Percentiles rank a stretch among this genome's conserved stretches.
Evolutionary conservation across 2,113 vertebrate species (phyloP).

Genomic region (Thamnophis sirtalis): DNA sequence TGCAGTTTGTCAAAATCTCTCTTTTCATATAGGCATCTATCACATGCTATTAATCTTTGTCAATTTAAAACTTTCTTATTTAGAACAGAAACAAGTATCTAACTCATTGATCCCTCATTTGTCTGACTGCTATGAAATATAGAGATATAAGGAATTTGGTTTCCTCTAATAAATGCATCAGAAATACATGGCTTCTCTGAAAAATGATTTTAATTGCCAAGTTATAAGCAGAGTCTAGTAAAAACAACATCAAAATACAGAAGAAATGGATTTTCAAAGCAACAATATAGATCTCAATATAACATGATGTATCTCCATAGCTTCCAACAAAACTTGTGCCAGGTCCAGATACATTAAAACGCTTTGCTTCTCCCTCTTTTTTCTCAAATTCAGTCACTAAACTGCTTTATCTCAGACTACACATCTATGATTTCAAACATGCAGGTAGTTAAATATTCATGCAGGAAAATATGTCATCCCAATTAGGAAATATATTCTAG

Average conservation of each 20-base stretch:
- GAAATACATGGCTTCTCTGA: background rate
- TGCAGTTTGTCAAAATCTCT: background rate
- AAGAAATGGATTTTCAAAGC: background rate
- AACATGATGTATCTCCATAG: background rate
- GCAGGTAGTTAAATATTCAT: background rate
- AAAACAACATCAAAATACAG: background rate
- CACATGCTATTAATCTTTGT: background rate
- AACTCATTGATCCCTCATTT: no score
- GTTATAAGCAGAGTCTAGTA: background rate
- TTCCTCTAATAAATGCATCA: background rate
- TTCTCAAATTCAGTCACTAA: background rate
- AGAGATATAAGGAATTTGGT: background rate
- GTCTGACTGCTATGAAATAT: background rate
- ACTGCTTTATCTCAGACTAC: background rate
- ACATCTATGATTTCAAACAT: background rate
- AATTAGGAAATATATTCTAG: background rate
- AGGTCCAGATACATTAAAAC: background rate
- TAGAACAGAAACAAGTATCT: background rate
- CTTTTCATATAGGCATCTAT: background rate
- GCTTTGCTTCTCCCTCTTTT: background rate
- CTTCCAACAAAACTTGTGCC: background rate
- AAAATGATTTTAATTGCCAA: background rate
- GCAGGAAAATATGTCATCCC: background rate
- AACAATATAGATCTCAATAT: background rate
- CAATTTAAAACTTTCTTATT: background rate